Conservation (phyloP, 2,113 vertebrate species). For the Elephantulus edwardii region DNA sequence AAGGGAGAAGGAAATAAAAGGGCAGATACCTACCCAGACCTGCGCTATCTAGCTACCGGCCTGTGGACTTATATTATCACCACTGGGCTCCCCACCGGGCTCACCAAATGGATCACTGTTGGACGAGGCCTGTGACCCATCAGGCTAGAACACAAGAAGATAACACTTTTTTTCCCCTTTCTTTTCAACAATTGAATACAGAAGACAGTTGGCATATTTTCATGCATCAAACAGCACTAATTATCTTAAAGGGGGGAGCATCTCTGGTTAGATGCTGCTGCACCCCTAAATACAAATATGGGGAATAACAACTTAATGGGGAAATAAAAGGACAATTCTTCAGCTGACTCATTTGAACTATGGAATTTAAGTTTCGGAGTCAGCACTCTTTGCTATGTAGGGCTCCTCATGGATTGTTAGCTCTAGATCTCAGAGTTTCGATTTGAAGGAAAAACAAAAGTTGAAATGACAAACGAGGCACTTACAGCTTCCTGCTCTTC, state of each 20-base stretch:
- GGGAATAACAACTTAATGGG: not conserved
- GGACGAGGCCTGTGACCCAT: slow-evolving; percentile 97
- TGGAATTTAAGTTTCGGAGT: not conserved
- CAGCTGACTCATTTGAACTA: not conserved
- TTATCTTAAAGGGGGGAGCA: slow-evolving; percentile 34
- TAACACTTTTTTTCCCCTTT: slow-evolving; percentile 83
- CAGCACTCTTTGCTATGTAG: not conserved
- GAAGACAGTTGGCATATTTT: slow-evolving; percentile 80
- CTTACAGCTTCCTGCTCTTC: slow-evolving; percentile 97
- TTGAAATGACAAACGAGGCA: slow-evolving; percentile 59
- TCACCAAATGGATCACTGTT: slow-evolving; percentile 95
- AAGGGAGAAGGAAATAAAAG: slow-evolving; percentile 83
- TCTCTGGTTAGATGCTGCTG: not conserved
- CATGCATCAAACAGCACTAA: slow-evolving; percentile 77
- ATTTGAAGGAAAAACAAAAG: not conserved
- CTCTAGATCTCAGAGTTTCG: not conserved
- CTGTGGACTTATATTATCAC: slow-evolving; percentile 96
- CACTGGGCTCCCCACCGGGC: slow-evolving; percentile 89
- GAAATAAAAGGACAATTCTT: not conserved
- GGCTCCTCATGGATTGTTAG: not conserved
- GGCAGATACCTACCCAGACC: slow-evolving; percentile 97
- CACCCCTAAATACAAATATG: not conserved
- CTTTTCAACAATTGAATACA: slow-evolving; percentile 81
- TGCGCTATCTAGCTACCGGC: slow-evolving; percentile 99
- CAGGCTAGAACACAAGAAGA: slow-evolving; percentile 93